These are phyloP conservation scores for Ctenochaetus hawaiiensis DNA, from an alignment of 2,797 vertebrate genomes.

Conservation along the genomic window DNA sequence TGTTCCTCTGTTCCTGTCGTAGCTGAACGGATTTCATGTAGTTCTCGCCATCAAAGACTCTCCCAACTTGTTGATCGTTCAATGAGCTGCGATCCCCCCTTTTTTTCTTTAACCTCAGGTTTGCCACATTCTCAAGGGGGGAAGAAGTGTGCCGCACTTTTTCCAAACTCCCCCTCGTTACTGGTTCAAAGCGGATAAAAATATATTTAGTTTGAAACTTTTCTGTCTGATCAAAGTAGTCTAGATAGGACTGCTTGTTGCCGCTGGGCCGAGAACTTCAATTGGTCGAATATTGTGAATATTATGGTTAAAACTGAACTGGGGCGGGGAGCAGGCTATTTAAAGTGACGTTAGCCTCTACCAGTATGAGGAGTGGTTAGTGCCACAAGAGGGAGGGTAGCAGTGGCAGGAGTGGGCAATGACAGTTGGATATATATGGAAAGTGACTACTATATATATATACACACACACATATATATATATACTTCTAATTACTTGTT, in stretches of 20 bases:
- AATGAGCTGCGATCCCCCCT: slow-evolving; percentile 25
- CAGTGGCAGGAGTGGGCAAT: too few species aligned
- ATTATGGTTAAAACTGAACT: slow-evolving; percentile 31
- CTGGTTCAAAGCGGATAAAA: not conserved
- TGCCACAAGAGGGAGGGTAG: slow-evolving; percentile 17
- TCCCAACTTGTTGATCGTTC: slow-evolving; percentile 46
- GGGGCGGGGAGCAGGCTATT: slow-evolving; percentile 48
- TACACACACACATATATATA: too few species aligned
- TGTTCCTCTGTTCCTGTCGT: slow-evolving; percentile 42
- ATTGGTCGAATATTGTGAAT: slow-evolving; percentile 19
- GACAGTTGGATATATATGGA: too few species aligned
- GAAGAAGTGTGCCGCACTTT: slow-evolving; percentile 46
- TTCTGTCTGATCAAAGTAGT: not conserved
- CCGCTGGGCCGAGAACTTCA: slow-evolving; percentile 9
- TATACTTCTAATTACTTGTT: too few species aligned
- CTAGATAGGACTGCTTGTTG: not conserved
- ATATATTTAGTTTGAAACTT: not conserved
- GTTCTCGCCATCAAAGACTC: slow-evolving; percentile 53
- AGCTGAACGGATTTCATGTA: slow-evolving; percentile 49
- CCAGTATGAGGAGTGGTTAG: slow-evolving; percentile 29
- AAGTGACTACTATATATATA: too few species aligned
- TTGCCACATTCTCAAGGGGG: slow-evolving; percentile 50
- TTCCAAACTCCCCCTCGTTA: not conserved
- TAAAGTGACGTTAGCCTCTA: slow-evolving; percentile 73
- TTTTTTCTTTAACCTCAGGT: slow-evolving; percentile 22